A percentile compares a stretch with the other conserved stretches of the same genome.
phyloP scores from a whole-genome alignment of 2,888 invertebrate genomes.

The Gandaritis pyraliata region DNA sequence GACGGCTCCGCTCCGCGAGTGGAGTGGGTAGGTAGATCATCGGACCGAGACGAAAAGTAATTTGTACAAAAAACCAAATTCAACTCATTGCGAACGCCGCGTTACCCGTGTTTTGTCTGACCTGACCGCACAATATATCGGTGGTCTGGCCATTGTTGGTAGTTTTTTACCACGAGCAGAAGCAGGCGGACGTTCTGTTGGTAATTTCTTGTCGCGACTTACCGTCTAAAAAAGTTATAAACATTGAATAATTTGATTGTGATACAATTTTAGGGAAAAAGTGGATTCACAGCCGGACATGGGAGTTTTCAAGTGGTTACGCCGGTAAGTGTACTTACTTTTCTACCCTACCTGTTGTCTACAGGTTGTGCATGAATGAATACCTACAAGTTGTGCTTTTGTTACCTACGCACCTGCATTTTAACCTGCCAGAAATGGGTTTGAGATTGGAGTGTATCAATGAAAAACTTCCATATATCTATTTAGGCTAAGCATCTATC shows the following conservation, averaged over 20 bases:
- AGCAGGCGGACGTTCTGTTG: slow-evolving; percentile 62
- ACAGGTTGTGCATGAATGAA: not conserved
- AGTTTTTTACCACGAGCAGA: slow-evolving; percentile 67
- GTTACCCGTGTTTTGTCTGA: slow-evolving; percentile 82
- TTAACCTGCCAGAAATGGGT: too few relatives aligned
- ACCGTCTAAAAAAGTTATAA: slow-evolving; percentile 50
- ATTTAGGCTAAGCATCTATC: too few relatives aligned
- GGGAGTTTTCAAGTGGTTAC: slow-evolving; percentile 82
- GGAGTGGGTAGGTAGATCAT: slow-evolving; percentile 77
- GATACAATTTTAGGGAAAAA: slow-evolving; percentile 53
- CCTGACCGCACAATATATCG: slow-evolving; percentile 82
- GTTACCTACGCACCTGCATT: too few relatives aligned
- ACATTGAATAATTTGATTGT: slow-evolving; percentile 38
- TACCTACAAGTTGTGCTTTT: not conserved
- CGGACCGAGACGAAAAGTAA: slow-evolving; percentile 83
- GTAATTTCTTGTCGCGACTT: slow-evolving; percentile 65
- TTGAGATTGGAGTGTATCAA: too few relatives aligned
- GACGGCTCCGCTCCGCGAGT: slow-evolving; percentile 62
- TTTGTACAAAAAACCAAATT: slow-evolving; percentile 83
- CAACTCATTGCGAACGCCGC: slow-evolving; percentile 80
- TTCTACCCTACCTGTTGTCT: not conserved
- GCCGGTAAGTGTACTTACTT: slow-evolving; percentile 69
- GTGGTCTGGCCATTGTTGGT: slow-evolving; percentile 79
- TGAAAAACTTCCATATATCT: too few relatives aligned
- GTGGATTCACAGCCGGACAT: slow-evolving; percentile 73